Conservation (phyloP, 2,888 invertebrate species). For the Podabrus alpinus region DNA sequence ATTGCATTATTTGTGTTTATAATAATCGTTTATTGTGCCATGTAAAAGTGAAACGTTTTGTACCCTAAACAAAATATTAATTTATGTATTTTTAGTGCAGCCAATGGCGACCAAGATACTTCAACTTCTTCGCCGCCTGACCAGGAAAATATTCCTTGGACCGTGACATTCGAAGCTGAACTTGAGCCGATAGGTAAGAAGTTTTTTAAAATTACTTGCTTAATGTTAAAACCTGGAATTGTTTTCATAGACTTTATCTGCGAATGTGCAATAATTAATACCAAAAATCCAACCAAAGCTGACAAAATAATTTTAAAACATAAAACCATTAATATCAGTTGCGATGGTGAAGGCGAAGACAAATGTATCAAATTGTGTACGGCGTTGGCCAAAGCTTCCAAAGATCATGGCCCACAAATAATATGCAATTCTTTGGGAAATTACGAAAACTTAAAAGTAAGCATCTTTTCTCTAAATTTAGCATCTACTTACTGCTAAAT, state of each 20-base stretch:
- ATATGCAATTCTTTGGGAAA: constrained; percentile 57
- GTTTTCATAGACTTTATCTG: constrained; percentile 40
- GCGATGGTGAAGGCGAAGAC: constrained; percentile 56
- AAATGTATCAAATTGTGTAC: constrained; percentile 58
- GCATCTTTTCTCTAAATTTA: too few relatives aligned
- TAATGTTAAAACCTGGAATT: neutral
- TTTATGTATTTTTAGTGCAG: neutral
- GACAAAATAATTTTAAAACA: constrained; percentile 52
- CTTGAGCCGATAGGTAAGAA: neutral
- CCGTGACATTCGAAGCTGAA: neutral
- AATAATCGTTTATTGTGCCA: neutral
- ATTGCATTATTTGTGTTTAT: neutral
- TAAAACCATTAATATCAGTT: constrained; percentile 56
- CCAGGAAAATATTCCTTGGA: neutral
- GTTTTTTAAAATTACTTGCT: neutral
- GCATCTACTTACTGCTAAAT: too few relatives aligned
- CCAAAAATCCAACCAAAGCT: constrained; percentile 27
- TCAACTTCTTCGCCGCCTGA: neutral
- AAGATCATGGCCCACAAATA: constrained; percentile 59
- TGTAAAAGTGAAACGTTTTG: too few relatives aligned
- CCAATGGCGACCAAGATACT: neutral
- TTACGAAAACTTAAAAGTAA: constrained; percentile 57
- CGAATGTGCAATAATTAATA: constrained; percentile 58
- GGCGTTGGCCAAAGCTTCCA: constrained; percentile 58
- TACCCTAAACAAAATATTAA: too few relatives aligned